phyloP scores from a whole-genome alignment of 2,888 invertebrate genomes.

The Sialis fuliginosa region DNA sequence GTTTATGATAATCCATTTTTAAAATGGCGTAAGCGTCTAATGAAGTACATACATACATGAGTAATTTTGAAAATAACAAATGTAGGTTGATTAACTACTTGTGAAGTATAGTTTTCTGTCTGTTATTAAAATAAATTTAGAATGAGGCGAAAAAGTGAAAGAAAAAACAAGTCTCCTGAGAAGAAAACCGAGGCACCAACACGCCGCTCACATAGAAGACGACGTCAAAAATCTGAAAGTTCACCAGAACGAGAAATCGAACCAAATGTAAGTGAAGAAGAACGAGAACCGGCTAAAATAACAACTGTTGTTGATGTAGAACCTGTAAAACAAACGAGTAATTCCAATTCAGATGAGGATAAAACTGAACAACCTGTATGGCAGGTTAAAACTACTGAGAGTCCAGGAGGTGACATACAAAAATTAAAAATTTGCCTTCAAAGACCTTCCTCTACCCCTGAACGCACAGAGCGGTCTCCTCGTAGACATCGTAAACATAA shows the following conservation, averaged over 20 bases:
- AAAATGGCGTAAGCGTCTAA: too few relatives aligned
- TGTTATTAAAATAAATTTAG: constrained; percentile 4
- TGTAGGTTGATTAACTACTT: too few relatives aligned
- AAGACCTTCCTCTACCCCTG: constrained; percentile 35
- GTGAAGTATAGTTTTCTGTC: too few relatives aligned
- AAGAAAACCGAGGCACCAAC: constrained; percentile 29
- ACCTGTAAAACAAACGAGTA: constrained; percentile 5
- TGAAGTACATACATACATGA: too few relatives aligned
- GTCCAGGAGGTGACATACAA: constrained; percentile 38
- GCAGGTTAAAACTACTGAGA: constrained; percentile 33
- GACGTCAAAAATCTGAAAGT: constrained; percentile 27
- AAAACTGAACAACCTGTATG: constrained; percentile 29
- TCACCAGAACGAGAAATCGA: constrained; percentile 20
- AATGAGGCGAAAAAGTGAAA: constrained; percentile 62
- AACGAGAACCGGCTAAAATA: constrained; percentile 8
- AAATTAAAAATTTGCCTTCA: constrained; percentile 45
- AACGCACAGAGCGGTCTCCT: constrained; percentile 31
- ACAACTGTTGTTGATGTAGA: constrained; percentile 1
- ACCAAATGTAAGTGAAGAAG: constrained; percentile 15
- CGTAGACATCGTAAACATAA: constrained; percentile 32
- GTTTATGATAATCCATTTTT: too few relatives aligned
- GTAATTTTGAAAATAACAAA: too few relatives aligned
- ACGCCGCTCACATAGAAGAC: constrained; percentile 26
- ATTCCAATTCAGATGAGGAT: constrained; percentile 13
- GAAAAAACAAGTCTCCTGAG: constrained; percentile 48